phyloP scores from a whole-genome alignment of 2,113 vertebrate species.

The Agapornis roseicollis region DNA sequence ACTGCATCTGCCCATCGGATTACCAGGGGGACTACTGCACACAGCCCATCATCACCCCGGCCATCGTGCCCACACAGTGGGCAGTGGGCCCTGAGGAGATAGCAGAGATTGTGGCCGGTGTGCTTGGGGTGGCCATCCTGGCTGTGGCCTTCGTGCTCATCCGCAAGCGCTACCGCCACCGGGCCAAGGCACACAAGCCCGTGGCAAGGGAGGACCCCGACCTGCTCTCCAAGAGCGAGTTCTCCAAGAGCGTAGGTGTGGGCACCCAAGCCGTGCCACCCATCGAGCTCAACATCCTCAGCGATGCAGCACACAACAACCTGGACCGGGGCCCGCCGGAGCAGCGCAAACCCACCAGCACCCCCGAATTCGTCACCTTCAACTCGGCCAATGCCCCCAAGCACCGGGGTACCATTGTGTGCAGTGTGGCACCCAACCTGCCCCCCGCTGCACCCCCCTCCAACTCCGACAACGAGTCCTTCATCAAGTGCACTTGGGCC shows the following conservation, averaged over 20 bases:
- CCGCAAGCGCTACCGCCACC: conserved; percentile 76
- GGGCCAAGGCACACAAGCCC: conserved; percentile 81
- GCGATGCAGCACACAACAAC: conserved; percentile 71
- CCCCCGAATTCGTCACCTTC: conserved; percentile 71
- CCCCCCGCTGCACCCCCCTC: conserved; percentile 77
- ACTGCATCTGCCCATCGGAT: conserved; percentile 69
- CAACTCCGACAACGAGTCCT: conserved; percentile 84
- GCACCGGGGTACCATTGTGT: conserved; percentile 83
- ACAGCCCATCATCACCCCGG: conserved; percentile 56
- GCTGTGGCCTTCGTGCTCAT: conserved; percentile 61
- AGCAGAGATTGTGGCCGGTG: conserved; percentile 68
- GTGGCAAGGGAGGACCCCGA: conserved; percentile 88
- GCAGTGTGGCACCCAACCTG: conserved; percentile 93
- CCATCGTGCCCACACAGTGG: conserved; percentile 58
- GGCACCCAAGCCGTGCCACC: conserved; percentile 72
- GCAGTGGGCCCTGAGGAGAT: conserved; percentile 79
- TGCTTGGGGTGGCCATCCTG: conserved; percentile 73
- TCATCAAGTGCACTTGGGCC: conserved; percentile 90
- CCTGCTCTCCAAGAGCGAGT: conserved; percentile 80
- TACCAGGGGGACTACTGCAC: conserved; percentile 66
- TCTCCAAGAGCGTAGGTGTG: conserved; percentile 80
- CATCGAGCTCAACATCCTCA: conserved; percentile 83
- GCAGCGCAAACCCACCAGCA: conserved; percentile 70
- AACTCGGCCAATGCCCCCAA: conserved; percentile 69
- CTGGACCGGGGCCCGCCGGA: conserved; percentile 73